Conservation (phyloP, 2,113 vertebrate genomes). For the Oenanthe melanoleuca region DNA sequence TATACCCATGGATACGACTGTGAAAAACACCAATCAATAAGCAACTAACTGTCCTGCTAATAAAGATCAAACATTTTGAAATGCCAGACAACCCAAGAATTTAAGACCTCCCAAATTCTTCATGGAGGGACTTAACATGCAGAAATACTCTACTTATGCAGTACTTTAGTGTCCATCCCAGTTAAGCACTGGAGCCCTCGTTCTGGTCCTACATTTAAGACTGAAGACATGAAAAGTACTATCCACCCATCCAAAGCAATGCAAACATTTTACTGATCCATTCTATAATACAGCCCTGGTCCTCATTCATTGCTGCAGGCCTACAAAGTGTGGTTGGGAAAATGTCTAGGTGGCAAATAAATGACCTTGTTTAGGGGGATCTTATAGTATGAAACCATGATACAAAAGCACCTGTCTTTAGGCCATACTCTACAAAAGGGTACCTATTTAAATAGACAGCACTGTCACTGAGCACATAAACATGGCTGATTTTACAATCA, state of each 20-base stretch:
- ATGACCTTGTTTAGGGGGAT: background rate
- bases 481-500: background rate
- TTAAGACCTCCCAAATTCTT: background rate
- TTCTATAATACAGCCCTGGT: background rate
- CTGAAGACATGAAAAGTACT: background rate
- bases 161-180: background rate
- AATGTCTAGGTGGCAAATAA: background rate
- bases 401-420: background rate
- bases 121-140: background rate
- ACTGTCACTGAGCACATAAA: background rate
- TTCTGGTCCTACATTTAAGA: background rate
- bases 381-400: background rate
- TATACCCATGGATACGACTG: background rate
- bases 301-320: background rate
- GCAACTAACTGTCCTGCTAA: background rate
- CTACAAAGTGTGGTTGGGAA: background rate
- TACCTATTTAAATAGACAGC: background rate
- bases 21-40: background rate
- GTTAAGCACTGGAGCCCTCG: background rate
- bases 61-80: background rate
- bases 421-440: background rate
- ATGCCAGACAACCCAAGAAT: background rate
- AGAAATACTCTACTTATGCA: background rate
- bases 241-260: background rate
- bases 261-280: background rate